Conservation (phyloP, 2,797 vertebrate species). For the Anguilla obscura region DNA sequence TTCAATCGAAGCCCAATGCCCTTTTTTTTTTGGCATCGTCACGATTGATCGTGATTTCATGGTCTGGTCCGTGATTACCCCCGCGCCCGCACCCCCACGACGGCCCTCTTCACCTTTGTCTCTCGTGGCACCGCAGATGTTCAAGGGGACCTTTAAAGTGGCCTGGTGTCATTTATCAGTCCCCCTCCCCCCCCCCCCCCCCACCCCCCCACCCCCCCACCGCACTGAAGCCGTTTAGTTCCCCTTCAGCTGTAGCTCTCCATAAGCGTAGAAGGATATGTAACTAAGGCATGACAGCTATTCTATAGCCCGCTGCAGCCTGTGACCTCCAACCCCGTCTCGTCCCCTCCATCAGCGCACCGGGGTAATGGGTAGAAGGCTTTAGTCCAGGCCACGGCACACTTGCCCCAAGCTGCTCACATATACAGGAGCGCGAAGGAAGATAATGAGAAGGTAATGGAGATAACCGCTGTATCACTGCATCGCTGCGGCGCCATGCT, state of each 20-base stretch:
- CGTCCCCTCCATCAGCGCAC: conserved; percentile 39
- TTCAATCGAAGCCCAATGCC: conserved; percentile 39
- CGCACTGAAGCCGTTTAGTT: conserved; percentile 23
- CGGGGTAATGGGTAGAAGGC: conserved; percentile 29
- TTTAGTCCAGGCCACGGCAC: conserved; percentile 18
- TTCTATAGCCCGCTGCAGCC: conserved; percentile 40
- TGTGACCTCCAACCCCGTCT: conserved; percentile 34
- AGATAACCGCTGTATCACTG: conserved; percentile 33
- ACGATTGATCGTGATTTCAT: conserved; percentile 35
- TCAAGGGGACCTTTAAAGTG: conserved; percentile 40
- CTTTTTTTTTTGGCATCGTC: conserved; percentile 26
- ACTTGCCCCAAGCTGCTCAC: conserved; percentile 18
- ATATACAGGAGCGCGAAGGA: conserved; percentile 17
- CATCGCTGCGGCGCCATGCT: neutral
- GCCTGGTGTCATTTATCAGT: conserved; percentile 18
- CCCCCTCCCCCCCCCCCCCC: conserved; percentile 18
- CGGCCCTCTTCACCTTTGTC: conserved; percentile 17
- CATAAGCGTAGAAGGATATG: conserved; percentile 28
- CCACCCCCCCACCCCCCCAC: conserved; percentile 10
- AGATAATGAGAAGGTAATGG: conserved; percentile 35
- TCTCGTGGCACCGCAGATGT: conserved; percentile 6
- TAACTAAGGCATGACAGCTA: conserved; percentile 40
- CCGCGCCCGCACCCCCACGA: neutral
- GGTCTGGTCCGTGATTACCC: neutral
- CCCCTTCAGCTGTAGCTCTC: conserved; percentile 19